Evolutionary conservation across 1,140 invertebrate genomes (phyloP).

Genomic region (Drosophila kurseongensis): DNA sequence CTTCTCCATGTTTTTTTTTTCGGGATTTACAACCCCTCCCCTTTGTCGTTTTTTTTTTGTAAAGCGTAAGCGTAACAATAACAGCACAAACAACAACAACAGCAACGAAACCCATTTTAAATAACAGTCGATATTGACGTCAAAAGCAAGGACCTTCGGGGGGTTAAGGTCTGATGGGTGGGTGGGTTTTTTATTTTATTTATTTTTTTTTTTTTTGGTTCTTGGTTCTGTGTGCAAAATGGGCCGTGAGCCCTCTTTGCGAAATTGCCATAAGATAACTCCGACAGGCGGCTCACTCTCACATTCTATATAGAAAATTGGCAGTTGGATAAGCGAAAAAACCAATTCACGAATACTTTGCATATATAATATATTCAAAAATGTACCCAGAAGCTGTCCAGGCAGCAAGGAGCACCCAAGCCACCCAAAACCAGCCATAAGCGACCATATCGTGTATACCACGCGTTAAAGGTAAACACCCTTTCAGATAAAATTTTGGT

Average conservation of each 20-base stretch:
- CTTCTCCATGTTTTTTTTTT: conserved; percentile 22
- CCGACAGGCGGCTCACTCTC: conserved; percentile 61
- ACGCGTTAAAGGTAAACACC: conserved; percentile 81
- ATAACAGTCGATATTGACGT: conserved; percentile 66
- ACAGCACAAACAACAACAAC: conserved; percentile 46
- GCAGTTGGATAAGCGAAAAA: conserved; percentile 84
- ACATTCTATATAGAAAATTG: conserved; percentile 78
- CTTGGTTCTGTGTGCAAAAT: conserved; percentile 58
- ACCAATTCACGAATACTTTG: conserved; percentile 84
- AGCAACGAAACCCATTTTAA: conserved; percentile 73
- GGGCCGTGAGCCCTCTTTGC: conserved; percentile 53
- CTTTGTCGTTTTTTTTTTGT: conserved; percentile 16
- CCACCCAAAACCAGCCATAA: conserved; percentile 10
- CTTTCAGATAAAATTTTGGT: conserved; percentile 46
- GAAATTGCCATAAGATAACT: conserved; percentile 81
- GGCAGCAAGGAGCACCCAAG: conserved; percentile 27
- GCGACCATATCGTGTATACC: conserved; percentile 41
- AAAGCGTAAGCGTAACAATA: conserved; percentile 71
- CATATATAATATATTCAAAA: conserved; percentile 83
- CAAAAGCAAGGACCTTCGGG: conserved; percentile 29
- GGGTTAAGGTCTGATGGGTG: conserved; percentile 5
- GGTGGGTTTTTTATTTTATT: not conserved
- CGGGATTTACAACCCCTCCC: conserved; percentile 51
- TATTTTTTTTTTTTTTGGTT: not conserved
- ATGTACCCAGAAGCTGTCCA: conserved; percentile 69